Conservation (phyloP, 1,140 invertebrate genomes). For the Adoxophyes honmai region DNA sequence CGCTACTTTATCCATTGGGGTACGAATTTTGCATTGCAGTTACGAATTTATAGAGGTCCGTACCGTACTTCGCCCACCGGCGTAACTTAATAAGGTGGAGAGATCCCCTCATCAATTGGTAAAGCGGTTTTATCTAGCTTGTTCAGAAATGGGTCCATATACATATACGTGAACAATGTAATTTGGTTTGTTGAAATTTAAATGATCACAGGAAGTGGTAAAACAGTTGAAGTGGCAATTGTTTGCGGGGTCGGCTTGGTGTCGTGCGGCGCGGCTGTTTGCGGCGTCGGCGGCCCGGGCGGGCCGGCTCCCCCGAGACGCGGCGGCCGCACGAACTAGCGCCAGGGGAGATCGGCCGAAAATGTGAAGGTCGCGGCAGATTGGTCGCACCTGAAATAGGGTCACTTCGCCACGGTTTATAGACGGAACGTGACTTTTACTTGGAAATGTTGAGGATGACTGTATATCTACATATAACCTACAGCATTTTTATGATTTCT, state of each 20-base stretch:
- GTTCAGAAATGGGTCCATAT: neutral
- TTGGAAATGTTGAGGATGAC: slow-evolving; percentile 37
- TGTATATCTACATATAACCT: slow-evolving; percentile 19
- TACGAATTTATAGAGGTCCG: slow-evolving; percentile 12
- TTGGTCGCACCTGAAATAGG: slow-evolving; percentile 57
- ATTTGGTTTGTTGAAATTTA: slow-evolving; percentile 16
- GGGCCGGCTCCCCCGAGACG: slow-evolving; percentile 49
- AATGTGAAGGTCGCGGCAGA: slow-evolving; percentile 57
- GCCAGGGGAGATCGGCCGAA: slow-evolving; percentile 40
- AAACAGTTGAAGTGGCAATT: slow-evolving; percentile 36
- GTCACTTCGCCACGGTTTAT: slow-evolving; percentile 51
- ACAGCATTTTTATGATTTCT: slow-evolving; percentile 22
- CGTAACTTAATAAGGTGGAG: slow-evolving; percentile 6
- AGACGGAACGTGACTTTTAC: slow-evolving; percentile 46
- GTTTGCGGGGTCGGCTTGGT: slow-evolving; percentile 44
- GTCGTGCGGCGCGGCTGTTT: slow-evolving; percentile 45
- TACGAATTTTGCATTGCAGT: neutral
- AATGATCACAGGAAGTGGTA: slow-evolving; percentile 25
- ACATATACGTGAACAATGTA: neutral
- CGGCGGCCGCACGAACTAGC: slow-evolving; percentile 47
- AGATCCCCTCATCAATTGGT: slow-evolving; percentile 9
- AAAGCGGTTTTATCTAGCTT: neutral
- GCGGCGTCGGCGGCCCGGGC: slow-evolving; percentile 36
- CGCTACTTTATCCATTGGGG: neutral
- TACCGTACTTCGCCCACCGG: neutral